Base-by-base conservation (phyloP, 92 coral and sea anemone species). In the Phenganax stokvisi region DNA sequence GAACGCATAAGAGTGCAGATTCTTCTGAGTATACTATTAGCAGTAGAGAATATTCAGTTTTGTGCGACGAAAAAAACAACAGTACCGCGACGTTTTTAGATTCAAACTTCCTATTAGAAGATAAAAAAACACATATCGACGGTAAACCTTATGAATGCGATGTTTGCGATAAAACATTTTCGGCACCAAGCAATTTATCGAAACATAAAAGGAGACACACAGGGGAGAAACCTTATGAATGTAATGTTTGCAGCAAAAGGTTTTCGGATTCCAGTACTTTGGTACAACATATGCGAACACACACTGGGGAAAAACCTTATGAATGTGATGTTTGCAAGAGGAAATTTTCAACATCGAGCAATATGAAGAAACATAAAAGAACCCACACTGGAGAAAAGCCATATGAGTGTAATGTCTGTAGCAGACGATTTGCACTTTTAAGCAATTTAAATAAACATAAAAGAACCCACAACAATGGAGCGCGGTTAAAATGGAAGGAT, bases 321-420 rank as follows among this genome's bases (percentile, higher is more conserved):
- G n/a, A 59, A 20, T 59, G 65, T 59, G 65, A 59, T 59, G 65
- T 59, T 59, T 59, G 65, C 65, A 13, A 20, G n/a, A 59, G n/a
- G n/a, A 20, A 13, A 59, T 59, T 13, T 59, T 59, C 65, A 59
- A 20, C 16, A 3, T 13, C 65, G 4, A 13, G n/a, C 65, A 59
- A 20, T 7, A 13, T 59, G 65, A 13, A 13, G 65, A 20, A 59
- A 59, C 65, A 59, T 7, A 59, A 59, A 59, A 59, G 25, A 59
- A 13, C n/a, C 3, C 65, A 59, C 65, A 59, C 65, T 13, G 25
- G n/a, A 59, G 65, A 59, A 7, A 59, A 59, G 25, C 65, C 65
- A 13, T 13, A 1, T 13, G 65, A 59, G 25, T 59, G 65, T 7
- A 20, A 59, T 59, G 65, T 13, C 16, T 59, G 65, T 59, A 25